Evolutionary conservation across 2,113 vertebrate genomes (phyloP), one percentile per base, ranked within the genome.

Genomic region (Poeciliopsis occidentalis): DNA sequence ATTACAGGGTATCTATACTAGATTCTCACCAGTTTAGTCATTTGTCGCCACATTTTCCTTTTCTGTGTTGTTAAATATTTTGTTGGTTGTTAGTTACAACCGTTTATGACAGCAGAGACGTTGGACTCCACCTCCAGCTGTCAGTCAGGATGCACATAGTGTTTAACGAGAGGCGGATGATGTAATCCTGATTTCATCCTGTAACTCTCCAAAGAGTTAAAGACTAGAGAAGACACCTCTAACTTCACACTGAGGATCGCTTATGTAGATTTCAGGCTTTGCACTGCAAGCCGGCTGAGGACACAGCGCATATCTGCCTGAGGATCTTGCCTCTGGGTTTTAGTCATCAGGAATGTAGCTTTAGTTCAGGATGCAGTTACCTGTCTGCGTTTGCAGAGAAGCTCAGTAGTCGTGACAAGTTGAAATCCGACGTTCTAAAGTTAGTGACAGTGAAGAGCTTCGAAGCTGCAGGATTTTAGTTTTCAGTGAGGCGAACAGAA

Each of bases 71-170:
- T 13, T 8, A 39, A 39, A n/a, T 39, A 65, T 54, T 39, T 27
- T 63, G 51, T 71, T 30, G 47, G 64, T 34, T 65, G 12, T 37
- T 54, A 41, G 76, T 60, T 78, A 54, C 27, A 67, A 24, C 64
- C 57, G 31, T 41, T 79, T 54, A 13, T 64, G 47, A n/a, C 15
- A 15, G 6, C 2, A 29, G 31, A 64, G 39, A 8, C 6, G 47
- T 57, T 54, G 30, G 75, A 74, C 81, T 88, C 75, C 81, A 75
- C 79, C 88, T 83, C 64, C 68, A 24, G 64, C 51, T 24, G 31
- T 34, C 47, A 65, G 75, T 41, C 69, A 54, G n/a, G 57, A 79
- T 47, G 62, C 26, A 30, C 64, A 41, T 17, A 57, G 44, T 65
- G 57, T 73, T 41, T 29, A 60, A 71, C 75, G 13, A 68, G 29